Base-by-base conservation (phyloP, 2,113 vertebrate species). In the Lamprologus lemairii region DNA sequence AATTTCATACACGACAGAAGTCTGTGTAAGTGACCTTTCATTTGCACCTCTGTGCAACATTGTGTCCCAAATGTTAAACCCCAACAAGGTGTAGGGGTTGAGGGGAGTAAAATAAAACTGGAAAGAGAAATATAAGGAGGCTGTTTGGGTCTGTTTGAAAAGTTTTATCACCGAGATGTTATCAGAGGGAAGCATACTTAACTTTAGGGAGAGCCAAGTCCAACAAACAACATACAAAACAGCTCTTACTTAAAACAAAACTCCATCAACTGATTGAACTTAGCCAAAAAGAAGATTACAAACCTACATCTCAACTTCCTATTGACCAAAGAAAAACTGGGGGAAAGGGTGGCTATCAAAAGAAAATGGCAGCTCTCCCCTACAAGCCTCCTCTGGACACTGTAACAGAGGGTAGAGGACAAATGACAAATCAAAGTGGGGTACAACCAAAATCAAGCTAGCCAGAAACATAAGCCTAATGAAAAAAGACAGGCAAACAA, bases 1-100 rank as follows among this genome's bases (percentile, higher is more conserved):
- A 90, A 95, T 96, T 95, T 95, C 89, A 94, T 95, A 92, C 92
- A 89, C 63, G 26, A 81, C 23, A 82, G 87, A 92, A 57, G 86
- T 84, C 55, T 91, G 80, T 85, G 82, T 85, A 82, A 80, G 87
- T 82, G 85, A 91, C 91, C 90, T 95, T 86, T 90, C 68, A 78
- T 84, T 68, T n/a, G 57, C 26, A 31, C 55, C 57, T 31, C 26
- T 17, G 26, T 58, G 55, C 55, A 58, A 31, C 4, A 58, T 17
- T 58, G 57, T 68, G 63, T 83, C 49, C 58, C 81, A 88, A 58
- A 81, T 85, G 90, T 86, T 87, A 81, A 85, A 60, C 55, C 55
- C 23, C 55, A 28, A 14, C 12, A 57, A 57, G 55, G 23, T 28
- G 23, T 57, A 57, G 23, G 12, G 12, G 7, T 26, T 57, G 12